Base-by-base conservation (phyloP, 2,113 vertebrate species). In the Beaufortia kweichowensis region DNA sequence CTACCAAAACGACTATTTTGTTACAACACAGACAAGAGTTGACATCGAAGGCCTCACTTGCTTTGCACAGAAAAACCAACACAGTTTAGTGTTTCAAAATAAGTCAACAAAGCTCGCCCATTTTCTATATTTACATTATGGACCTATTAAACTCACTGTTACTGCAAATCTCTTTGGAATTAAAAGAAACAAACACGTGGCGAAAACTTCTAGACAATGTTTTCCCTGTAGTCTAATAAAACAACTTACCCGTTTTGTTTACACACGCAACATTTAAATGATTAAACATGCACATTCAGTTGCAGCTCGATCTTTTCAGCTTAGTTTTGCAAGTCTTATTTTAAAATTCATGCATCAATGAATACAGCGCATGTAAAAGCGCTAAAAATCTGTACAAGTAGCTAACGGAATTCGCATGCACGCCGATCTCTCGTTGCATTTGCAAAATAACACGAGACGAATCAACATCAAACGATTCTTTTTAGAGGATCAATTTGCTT, bases 71-170 rank as follows among this genome's bases (percentile, higher is more conserved):
- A 15, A 46, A 53, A 21, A 14, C 2, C 46, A 33, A n/a, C 43
- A 68, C n/a, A n/a, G 43, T 69, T 69, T 69, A 28, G 28, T 35
- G 17, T 15, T 33, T 56, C 29, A 55, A 21, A 70, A 50, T 31
- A 67, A 53, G 29, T 17, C 64, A 41, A 21, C 24, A 66, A 19
- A 14, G 23, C 62, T 65, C 39, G 26, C 64, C 7, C 5, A 31
- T 31, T 68, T 46, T 67, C 43, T 12, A 35, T 35, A 35, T 55
- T 35, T 33, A 53, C 48, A 24, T 35, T 35, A 17, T 56, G 29
- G 48, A 70, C 14, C 6, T 70, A 70, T 56, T 56, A 12, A n/a
- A 68, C n/a, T 55, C 3, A 1, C 48, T 17, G 67, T 24, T 50
- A 10, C 9, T 31, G 64, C 24, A 48, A 46, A 26, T 68, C 46